Evolutionary conservation across 2,888 invertebrate species (phyloP), one percentile per base, ranked within the genome.

Genomic region (Serripes groenlandicus): DNA sequence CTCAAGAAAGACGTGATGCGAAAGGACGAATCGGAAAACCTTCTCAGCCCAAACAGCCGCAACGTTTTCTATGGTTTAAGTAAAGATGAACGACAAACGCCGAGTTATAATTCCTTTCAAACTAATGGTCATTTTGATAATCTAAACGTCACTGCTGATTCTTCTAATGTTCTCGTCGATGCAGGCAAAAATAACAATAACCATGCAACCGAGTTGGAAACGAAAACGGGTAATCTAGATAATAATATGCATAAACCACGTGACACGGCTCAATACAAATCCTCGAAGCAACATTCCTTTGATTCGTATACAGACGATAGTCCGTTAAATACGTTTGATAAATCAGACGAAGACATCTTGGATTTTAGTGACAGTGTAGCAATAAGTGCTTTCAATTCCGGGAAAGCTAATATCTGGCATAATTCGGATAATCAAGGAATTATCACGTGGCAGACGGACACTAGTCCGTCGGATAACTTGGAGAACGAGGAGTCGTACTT

Each of bases 1-100:
- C 95, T 97, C 89, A 97, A 97, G 95, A 97, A 97, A 94, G 96
- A 92, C 69, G 96, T 97, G 90, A 81, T 82, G 28, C 81, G 88
- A 79, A 92, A 86, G 74, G 97, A 97, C 77, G 97, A 97, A 94
- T 97, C 96, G 90, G 97, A 97, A 64, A 87, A 85, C 32, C 58
- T 85, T 18, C 68, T 87, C 30, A 81, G 73, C 26, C 78, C 87
- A 32, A 75, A 76, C 21, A 69, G 77, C 34, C 78, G 78, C 21
- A 77, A 76, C 30, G n/a, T 76, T 0, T 42, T 74, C 18, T 76
- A 86, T 62, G 81, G 74, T 35, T 58, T 69, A 7, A 70, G 74
- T 35, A 73, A 66, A n/a, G 79, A 77, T n/a, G 23, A 58, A 26
- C n/a, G 30, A 11, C n/a, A 9, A 1, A 72, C 72, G 35, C 58